These are phyloP conservation scores for Tetranychus piercei DNA, from an alignment of 2,888 invertebrate genomes.

Conservation along the genomic window DNA sequence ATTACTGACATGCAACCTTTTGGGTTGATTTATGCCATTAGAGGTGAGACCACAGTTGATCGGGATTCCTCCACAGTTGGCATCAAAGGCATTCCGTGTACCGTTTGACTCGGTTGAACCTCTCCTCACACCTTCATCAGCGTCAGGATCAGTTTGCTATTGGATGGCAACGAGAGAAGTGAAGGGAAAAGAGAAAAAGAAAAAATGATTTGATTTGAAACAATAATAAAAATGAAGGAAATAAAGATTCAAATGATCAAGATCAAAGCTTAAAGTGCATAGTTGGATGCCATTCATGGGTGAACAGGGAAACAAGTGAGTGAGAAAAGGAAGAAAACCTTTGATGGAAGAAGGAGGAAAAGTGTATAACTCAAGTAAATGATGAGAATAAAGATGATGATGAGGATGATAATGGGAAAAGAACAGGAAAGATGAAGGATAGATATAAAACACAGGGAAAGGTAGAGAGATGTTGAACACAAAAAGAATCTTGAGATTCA, in stretches of 20 bases:
- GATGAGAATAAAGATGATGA: no score
- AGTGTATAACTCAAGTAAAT: neutral
- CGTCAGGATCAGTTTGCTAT: neutral
- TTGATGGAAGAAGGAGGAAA: neutral
- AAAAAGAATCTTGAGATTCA: neutral
- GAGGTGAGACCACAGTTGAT: neutral
- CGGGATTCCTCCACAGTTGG: neutral
- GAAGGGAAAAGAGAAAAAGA: neutral
- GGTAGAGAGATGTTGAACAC: neutral
- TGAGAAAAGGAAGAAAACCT: neutral
- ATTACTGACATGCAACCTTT: slow-evolving; percentile 93
- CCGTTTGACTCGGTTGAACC: neutral
- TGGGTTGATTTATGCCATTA: slow-evolving; percentile 39
- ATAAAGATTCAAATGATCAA: neutral
- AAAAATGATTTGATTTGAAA: neutral
- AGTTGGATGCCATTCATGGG: neutral
- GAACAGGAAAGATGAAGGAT: neutral
- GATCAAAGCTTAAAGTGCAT: neutral
- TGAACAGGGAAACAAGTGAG: neutral
- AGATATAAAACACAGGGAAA: neutral
- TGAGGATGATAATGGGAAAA: neutral
- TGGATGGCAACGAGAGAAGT: neutral
- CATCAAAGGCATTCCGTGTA: neutral
- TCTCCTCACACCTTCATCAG: neutral
- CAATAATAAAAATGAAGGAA: neutral